Evolutionary conservation across 2,888 invertebrate genomes (phyloP).

Genomic region (Eupelmus urozonus): DNA sequence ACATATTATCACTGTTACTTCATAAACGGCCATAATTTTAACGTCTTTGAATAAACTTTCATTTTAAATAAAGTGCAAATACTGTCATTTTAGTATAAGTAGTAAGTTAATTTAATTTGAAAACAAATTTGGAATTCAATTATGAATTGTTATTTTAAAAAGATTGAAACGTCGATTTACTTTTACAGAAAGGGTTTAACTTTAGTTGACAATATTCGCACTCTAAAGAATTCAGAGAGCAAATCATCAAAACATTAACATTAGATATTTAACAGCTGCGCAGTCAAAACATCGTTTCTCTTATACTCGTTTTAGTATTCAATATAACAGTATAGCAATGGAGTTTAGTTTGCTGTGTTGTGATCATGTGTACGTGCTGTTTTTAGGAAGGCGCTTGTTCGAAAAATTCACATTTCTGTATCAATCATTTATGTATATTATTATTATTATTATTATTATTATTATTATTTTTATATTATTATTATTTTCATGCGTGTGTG

Average conservation of each 20-base stretch:
- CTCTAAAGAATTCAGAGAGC: not conserved
- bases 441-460: too few species aligned
- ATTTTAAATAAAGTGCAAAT: too few species aligned
- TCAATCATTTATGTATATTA: not conserved
- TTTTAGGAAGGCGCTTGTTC: conserved; percentile 45
- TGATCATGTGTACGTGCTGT: too few species aligned
- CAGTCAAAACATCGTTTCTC: not conserved
- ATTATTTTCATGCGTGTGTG: not conserved
- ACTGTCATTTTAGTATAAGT: too few species aligned
- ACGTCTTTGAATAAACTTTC: not conserved
- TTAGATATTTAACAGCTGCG: conserved; percentile 1
- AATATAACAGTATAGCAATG: not conserved
- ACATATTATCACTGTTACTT: too few species aligned
- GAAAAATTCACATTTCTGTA: conserved; percentile 31
- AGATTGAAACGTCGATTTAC: too few species aligned
- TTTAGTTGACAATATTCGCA: too few species aligned
- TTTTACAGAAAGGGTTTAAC: not conserved
- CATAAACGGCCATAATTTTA: too few species aligned
- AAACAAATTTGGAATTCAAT: too few species aligned
- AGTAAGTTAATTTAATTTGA: too few species aligned
- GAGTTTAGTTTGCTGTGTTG: not conserved
- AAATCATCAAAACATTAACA: conserved; percentile 2
- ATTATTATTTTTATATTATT: too few species aligned
- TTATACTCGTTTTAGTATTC: conserved; percentile 4
- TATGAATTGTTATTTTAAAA: too few species aligned